Evolutionary conservation across 23 tunicate genomes (phyloP), one percentile per base, ranked within the genome.

Genomic region (Halocynthia roretzi): DNA sequence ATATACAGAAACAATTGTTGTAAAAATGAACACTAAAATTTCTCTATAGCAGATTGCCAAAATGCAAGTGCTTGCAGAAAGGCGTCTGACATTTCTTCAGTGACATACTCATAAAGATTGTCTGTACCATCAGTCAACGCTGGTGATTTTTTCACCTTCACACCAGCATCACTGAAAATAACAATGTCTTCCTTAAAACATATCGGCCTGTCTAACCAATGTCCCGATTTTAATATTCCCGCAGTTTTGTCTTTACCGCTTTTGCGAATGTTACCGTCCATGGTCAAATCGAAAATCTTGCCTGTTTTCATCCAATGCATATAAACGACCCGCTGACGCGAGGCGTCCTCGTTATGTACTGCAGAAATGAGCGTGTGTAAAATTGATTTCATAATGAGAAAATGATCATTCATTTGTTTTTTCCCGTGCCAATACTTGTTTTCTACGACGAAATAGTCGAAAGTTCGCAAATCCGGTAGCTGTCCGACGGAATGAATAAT

Each of bases 21-120:
- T n/a, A 58, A 58, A 58, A 58, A 58, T 14, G n/a, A 58, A 14
- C n/a, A n/a, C 17, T 14, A 58, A 58, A 58, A 58, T 58, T 15
- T n/a, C 2, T 58, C 63, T 14, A 14, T 58, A 58, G 17, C n/a
- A 14, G 70, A 20, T 65, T 40, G 22, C 70, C 70, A 65, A 65
- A 65, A 65, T 20, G 70, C 70, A 10, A 65, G 19, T 5, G 70
- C 70, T 65, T 65, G 70, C n/a, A 65, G 2, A 65, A 65, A 65
- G 0, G 70, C 70, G 5, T 65, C 70, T 9, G 70, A 65, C 70
- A 65, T 65, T 65, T 65, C 70, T 65, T 65, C 70, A 15, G 48
- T 65, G 22, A 65, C 19, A 20, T 65, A 20, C 5, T 65, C 70
- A 58, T 58, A n/a, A 65, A 20, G 31, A 20, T 65, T 48, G 31